A percentile compares a stretch with the other conserved stretches of the same genome.
phyloP scores from a whole-genome alignment of 2,797 vertebrate species.

The Ciconia nigra region DNA sequence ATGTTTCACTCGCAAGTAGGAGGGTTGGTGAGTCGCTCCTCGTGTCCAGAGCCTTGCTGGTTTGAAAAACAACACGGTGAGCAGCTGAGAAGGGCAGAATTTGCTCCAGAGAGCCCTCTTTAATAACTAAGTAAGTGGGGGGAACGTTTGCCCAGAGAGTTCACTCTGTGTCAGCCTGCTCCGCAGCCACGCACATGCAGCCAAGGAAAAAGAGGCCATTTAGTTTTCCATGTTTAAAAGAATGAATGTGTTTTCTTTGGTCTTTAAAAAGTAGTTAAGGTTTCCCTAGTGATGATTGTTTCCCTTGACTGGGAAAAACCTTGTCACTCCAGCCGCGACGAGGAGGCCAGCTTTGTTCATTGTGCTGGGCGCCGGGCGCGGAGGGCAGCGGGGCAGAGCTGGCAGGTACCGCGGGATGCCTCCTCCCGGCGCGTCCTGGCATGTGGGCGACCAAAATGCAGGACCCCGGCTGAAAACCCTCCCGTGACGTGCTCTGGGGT shows the following conservation, averaged over 20 bases:
- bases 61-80: background rate
- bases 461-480: background rate
- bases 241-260: constrained; percentile 46
- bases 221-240: constrained; percentile 68
- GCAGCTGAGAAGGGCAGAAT: background rate
- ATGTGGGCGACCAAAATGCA: background rate
- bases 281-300: constrained; percentile 66
- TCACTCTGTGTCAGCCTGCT: background rate
- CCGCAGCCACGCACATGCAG: background rate
- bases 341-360: constrained; percentile 61
- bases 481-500: accelerated
- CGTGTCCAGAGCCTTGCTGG: background rate
- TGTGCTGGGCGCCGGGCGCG: background rate
- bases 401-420: constrained; percentile 18
- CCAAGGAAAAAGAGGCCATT: constrained; percentile 42
- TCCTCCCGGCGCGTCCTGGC: background rate
- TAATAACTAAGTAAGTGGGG: background rate
- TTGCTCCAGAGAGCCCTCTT: background rate
- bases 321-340: background rate
- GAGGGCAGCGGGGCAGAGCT: background rate
- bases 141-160: background rate
- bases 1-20: background rate
- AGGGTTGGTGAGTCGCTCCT: accelerated
- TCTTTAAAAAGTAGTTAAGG: constrained; percentile 51
- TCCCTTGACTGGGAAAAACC: constrained; percentile 41